Base-by-base conservation (phyloP, 2,888 invertebrate species). In the Stomorhina lunata region DNA sequence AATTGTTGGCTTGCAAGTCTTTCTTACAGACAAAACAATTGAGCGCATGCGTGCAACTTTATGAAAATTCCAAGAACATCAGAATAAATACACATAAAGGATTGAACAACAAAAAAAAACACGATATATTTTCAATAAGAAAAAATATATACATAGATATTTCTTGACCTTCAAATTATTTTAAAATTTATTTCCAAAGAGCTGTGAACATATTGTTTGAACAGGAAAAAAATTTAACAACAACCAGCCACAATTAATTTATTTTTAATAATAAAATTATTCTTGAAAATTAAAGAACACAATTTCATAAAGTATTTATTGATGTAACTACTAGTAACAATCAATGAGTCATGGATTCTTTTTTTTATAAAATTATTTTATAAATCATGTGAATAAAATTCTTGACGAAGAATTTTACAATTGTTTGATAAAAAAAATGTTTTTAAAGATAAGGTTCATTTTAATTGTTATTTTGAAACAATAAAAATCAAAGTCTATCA, bases 231-330 rank as follows among this genome's bases (percentile, higher is more conserved):
- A 25, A 57, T 48, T 17, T 32, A 17, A 15, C 20, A 15, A 40
- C 65, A 59, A 68, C n/a, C 17, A 65, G 57, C 65, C 61, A 53
- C 65, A 79, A 79, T 82, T 82, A 82, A 82, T 82, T 79, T 66
- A 82, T 82, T 77, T 77, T 79, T 79, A 82, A 82, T 79, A 79
- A 79, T 79, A 75, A 82, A 82, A 76, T 63, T 75, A 45, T 79
- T 82, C 68, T 15, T 55, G 55, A 43, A 78, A 63, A 63, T 40
- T 57, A 48, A 29, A 71, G 17, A 61, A 40, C 37, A 59, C 50
- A 65, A 59, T 69, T 78, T 55, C n/a, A n/a, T n/a, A n/a, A n/a
- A n/a, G 57, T 76, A 50, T 71, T n/a, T 15, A 48, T 34, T 37
- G 22, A 17, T 45, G 43, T 32, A 65, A 48, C 57, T 32, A 66